Conservation (phyloP, 2,888 invertebrate species). For the Linnaemya tessellans region DNA sequence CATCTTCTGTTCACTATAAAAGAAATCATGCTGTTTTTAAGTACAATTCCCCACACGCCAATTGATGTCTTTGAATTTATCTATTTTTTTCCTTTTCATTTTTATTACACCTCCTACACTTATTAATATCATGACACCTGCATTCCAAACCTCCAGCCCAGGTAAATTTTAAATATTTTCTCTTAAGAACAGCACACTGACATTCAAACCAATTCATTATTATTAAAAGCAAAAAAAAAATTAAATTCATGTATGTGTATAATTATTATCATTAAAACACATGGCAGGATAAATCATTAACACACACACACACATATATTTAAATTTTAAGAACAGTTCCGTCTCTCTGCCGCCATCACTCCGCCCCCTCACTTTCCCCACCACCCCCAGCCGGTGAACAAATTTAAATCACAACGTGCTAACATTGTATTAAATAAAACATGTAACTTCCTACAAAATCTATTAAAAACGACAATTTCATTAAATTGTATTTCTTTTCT, state of each 20-base stretch:
- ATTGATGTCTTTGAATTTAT: not conserved
- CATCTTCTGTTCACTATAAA: no score
- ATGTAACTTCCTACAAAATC: slow-evolving; percentile 44
- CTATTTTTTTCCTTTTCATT: not conserved
- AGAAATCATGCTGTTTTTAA: no score
- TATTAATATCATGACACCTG: not conserved
- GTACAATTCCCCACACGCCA: no score
- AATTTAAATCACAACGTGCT: slow-evolving; percentile 51
- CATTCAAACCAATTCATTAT: not conserved
- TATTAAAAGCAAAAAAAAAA: slow-evolving; percentile 9
- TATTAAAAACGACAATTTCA: slow-evolving; percentile 58
- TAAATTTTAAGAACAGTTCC: not conserved
- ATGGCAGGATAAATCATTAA: slow-evolving; percentile 19
- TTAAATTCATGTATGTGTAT: not conserved
- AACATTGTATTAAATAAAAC: slow-evolving; percentile 31
- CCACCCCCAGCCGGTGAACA: not conserved
- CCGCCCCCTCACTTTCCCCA: not conserved
- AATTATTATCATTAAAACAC: slow-evolving; percentile 38
- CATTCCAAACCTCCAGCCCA: not conserved
- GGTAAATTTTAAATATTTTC: slow-evolving; percentile 1
- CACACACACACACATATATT: not conserved
- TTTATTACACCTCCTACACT: slow-evolving; percentile 2
- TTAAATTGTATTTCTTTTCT: slow-evolving; percentile 40
- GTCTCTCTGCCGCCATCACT: not conserved
- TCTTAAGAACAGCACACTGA: not conserved